Evolutionary conservation across 2,888 invertebrate species (phyloP), one percentile per base, ranked within the genome.

Genomic region (Anarsia innoxiella): DNA sequence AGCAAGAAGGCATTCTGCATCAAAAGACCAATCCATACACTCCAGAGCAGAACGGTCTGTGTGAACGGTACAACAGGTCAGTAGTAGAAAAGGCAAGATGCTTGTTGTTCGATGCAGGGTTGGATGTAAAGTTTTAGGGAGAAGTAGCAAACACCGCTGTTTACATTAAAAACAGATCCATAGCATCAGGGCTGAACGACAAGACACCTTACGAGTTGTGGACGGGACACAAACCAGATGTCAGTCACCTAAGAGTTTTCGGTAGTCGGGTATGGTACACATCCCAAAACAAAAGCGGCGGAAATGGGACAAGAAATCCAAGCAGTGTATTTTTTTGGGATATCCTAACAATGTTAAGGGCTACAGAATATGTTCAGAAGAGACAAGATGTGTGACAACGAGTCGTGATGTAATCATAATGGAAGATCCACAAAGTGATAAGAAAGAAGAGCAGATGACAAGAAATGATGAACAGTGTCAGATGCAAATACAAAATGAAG

Each of bases 381-480:
- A n/a, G n/a, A n/a, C n/a, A n/a, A n/a, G n/a, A n/a, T n/a, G n/a
- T n/a, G n/a, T n/a, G n/a, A n/a, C n/a, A n/a, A n/a, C n/a, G n/a
- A n/a, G n/a, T n/a, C n/a, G n/a, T n/a, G n/a, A n/a, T n/a, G n/a
- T n/a, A n/a, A n/a, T n/a, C n/a, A n/a, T n/a, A n/a, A n/a, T n/a
- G n/a, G n/a, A n/a, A n/a, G 1, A 14, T 1, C 14, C 5, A 6
- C 12, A 29, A 29, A 13, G 29, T 12, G 29, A 29, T 8, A 29
- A 8, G 23, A 41, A 41, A 12, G 12, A 36, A 6, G 23, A 19
- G 14, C 11, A 35, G 11, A 3, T 43, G 16, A 12, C 9, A 25
- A 11, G 39, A 43, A 1, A 30, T 31, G 9, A 11, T 42, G 0
- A 42, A 42, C 2, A 12, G 11, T 4, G 28, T 31, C 4, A 31